These are phyloP conservation scores for Sphaeramia orbicularis DNA, from an alignment of 2,797 vertebrate species.

Conservation along the genomic window DNA sequence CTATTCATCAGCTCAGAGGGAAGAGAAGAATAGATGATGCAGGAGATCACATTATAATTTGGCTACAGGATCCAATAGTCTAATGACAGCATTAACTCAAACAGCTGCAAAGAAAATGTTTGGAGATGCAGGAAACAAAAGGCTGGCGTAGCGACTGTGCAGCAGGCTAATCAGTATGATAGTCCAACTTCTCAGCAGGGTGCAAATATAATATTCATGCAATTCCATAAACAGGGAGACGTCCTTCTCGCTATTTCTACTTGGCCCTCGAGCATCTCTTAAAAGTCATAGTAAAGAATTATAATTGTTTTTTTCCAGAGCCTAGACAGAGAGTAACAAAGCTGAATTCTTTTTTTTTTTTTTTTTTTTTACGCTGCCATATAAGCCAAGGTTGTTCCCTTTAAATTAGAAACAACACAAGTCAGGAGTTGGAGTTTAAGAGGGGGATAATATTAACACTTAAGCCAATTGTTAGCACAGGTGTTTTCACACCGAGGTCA, in stretches of 20 bases:
- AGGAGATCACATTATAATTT: constrained; percentile 83
- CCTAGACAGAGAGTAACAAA: constrained; percentile 37
- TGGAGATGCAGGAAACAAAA: constrained; percentile 62
- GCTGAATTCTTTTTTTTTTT: constrained; percentile 19
- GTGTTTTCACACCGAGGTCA: constrained; percentile 50
- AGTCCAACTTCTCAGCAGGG: constrained; percentile 62
- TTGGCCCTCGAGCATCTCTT: constrained; percentile 70
- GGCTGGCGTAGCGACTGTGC: constrained; percentile 3
- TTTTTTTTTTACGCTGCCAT: constrained; percentile 6
- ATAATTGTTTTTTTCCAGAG: constrained; percentile 74
- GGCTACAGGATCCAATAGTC: constrained; percentile 79
- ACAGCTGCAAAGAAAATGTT: constrained; percentile 79
- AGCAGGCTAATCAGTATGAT: constrained; percentile 51
- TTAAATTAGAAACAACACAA: constrained; percentile 56
- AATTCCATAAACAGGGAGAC: constrained; percentile 63
- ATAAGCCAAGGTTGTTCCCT: constrained; percentile 40
- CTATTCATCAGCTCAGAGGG: constrained; percentile 80
- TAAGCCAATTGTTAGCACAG: constrained; percentile 47
- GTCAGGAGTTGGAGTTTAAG: constrained; percentile 18
- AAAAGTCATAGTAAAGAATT: constrained; percentile 71
- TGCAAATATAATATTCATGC: constrained; percentile 68
- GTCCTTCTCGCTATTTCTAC: constrained; percentile 62
- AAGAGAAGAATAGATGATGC: constrained; percentile 79
- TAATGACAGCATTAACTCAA: constrained; percentile 80
- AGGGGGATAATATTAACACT: constrained; percentile 27